Percentiles rank a stretch among this genome's conserved stretches.
Conservation (phyloP, 2,797 vertebrate species). For the Delichon dasypus region DNA sequence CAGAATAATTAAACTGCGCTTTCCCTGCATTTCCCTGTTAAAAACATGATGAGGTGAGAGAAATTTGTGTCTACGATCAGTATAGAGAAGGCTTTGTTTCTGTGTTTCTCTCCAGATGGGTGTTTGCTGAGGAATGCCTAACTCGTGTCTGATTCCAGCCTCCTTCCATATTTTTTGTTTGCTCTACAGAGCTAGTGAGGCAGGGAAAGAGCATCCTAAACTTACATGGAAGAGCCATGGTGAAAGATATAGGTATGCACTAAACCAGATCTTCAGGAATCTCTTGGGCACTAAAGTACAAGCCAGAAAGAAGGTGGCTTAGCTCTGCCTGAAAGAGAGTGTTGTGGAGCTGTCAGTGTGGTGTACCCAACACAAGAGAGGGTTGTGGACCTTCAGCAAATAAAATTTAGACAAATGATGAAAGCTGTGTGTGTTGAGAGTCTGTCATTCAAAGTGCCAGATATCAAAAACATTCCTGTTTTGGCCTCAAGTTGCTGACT, state of each 20-base stretch:
- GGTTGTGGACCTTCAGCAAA: background rate
- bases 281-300: background rate
- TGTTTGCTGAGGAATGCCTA: background rate
- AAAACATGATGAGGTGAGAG: background rate
- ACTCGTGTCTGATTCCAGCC: background rate
- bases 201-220: background rate
- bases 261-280: constrained; percentile 3
- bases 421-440: background rate
- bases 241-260: background rate
- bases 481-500: background rate
- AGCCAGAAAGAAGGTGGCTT: background rate
- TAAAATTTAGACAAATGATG: background rate
- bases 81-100: background rate
- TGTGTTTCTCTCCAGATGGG: background rate
- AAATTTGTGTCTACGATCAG: background rate
- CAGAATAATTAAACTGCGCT: background rate
- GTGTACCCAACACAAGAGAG: background rate
- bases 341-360: background rate
- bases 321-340: background rate
- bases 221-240: accelerated
- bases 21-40: background rate
- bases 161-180: background rate
- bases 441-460: background rate
- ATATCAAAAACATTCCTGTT: background rate
- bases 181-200: background rate